Evolutionary conservation across 2,888 invertebrate species (phyloP).

Genomic region (Morpho achilles): DNA sequence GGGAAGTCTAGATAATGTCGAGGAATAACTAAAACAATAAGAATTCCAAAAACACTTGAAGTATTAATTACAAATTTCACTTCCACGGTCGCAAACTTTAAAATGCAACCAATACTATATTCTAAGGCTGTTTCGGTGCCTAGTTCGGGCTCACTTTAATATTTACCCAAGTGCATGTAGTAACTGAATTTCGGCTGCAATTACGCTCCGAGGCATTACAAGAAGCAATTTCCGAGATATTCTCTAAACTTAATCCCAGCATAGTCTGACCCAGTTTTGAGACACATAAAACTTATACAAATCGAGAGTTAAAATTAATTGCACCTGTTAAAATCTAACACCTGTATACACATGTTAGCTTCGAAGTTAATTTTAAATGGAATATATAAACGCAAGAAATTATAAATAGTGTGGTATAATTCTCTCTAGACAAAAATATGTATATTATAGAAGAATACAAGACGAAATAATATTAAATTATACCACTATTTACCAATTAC

Average conservation of each 20-base stretch:
- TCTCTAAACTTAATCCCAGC: conserved; percentile 10
- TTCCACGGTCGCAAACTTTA: conserved; percentile 11
- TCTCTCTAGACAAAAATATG: too few species aligned
- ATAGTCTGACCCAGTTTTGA: conserved; percentile 6
- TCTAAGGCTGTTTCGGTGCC: conserved; percentile 12
- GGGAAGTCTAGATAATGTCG: too few species aligned
- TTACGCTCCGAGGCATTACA: conserved; percentile 15
- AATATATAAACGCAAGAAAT: too few species aligned
- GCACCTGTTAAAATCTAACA: too few species aligned
- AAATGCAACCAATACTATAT: conserved; percentile 14
- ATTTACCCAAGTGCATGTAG: conserved; percentile 21
- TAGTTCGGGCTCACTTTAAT: conserved; percentile 18
- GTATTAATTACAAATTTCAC: conserved; percentile 10
- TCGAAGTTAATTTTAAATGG: too few species aligned
- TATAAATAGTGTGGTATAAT: too few species aligned
- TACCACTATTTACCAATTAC: too few species aligned
- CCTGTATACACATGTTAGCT: too few species aligned
- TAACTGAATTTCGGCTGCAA: conserved; percentile 18
- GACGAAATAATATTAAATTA: too few species aligned
- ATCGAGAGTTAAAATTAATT: too few species aligned
- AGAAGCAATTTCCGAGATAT: conserved; percentile 8
- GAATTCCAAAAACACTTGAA: background rate
- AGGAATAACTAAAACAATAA: too few species aligned
- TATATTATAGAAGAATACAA: too few species aligned
- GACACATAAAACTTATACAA: background rate